A percentile compares a stretch with the other conserved stretches of the same genome.
Evolutionary conservation across 2,888 invertebrate species (phyloP).

Genomic region (Chloromyia formosa): DNA sequence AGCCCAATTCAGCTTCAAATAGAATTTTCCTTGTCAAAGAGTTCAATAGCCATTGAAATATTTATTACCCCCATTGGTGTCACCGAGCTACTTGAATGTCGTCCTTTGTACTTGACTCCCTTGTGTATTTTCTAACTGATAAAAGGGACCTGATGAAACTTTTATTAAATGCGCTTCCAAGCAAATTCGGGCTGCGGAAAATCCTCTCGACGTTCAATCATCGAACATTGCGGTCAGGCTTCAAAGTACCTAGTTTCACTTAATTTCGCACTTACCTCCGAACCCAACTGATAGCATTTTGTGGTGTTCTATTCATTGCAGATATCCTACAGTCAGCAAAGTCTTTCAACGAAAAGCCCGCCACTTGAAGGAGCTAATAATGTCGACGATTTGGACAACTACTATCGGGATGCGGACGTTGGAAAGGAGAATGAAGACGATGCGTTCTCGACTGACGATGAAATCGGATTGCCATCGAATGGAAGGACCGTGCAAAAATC

Average conservation of each 20-base stretch:
- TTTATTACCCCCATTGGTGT: slow-evolving; percentile 3
- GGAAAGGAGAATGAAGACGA: slow-evolving; percentile 12
- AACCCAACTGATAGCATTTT: not conserved
- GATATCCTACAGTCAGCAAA: slow-evolving; percentile 36
- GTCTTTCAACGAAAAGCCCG: slow-evolving; percentile 24
- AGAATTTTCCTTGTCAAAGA: not conserved
- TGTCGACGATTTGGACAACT: slow-evolving; percentile 36
- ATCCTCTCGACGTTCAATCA: not conserved
- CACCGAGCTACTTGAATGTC: not conserved
- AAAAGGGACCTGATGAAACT: slow-evolving; percentile 4
- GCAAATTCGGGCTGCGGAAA: no score
- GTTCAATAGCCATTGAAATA: slow-evolving; percentile 18
- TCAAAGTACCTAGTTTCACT: slow-evolving; percentile 3
- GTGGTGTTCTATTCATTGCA: slow-evolving; percentile 19
- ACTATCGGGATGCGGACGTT: slow-evolving; percentile 16
- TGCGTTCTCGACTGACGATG: not conserved
- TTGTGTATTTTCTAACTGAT: not conserved
- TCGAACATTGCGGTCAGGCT: not conserved
- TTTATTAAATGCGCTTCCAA: slow-evolving; percentile 2
- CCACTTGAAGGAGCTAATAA: not conserved
- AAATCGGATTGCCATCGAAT: slow-evolving; percentile 53
- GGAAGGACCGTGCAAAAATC: slow-evolving; percentile 55
- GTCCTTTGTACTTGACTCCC: not conserved
- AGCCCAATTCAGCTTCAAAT: not conserved
- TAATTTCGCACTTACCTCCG: slow-evolving; percentile 10